Evolutionary conservation across 2,113 vertebrate species (phyloP), one percentile per base, ranked within the genome.

Genomic region (Passer montanus): DNA sequence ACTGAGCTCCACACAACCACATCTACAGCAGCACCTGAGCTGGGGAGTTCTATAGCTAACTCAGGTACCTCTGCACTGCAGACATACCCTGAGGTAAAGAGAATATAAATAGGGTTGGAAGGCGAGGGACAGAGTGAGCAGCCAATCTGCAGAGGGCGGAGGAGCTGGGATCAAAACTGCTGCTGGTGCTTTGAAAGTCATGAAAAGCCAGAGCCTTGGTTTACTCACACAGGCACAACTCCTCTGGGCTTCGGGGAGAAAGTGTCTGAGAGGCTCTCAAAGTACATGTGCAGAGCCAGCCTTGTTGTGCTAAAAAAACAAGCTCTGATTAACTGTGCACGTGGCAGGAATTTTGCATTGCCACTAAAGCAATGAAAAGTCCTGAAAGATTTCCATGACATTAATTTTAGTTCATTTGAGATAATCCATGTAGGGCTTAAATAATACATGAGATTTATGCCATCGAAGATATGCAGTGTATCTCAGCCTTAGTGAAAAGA

Each of bases 371-470:
- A 86, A 35, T 49, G 86, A 64, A 53, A 88, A 72, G 87, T 90
- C 94, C 72, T 72, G 79, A 88, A 96, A 97, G 89, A 84, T 91
- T 68, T 95, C 81, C 56, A 1, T 89, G 84, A 24, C 84, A 47
- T 92, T 94, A 96, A 93, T 94, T 93, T 91, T 63, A 68, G 74
- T 92, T 94, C 74, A 81, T 94, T 93, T 72, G 15, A 92, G 88
- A 90, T 87, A 79, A 97, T 89, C 59, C 49, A 31, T 44, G 53
- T 88, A 78, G 72, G 67, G 44, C 79, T 97, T 95, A 97, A 96
- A 97, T 96, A 95, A 97, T 94, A 94, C 94, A 95, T 97, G 95
- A 95, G 95, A 86, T 75, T 75, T 93, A 49, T 31, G 41, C 76
- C 7, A 6, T 90, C 6, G 6, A 87, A 85, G 85, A 86, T 31